A percentile compares a stretch with the other conserved stretches of the same genome.
phyloP scores from a whole-genome alignment of 2,888 invertebrate genomes.

The Acleris sparsana region DNA sequence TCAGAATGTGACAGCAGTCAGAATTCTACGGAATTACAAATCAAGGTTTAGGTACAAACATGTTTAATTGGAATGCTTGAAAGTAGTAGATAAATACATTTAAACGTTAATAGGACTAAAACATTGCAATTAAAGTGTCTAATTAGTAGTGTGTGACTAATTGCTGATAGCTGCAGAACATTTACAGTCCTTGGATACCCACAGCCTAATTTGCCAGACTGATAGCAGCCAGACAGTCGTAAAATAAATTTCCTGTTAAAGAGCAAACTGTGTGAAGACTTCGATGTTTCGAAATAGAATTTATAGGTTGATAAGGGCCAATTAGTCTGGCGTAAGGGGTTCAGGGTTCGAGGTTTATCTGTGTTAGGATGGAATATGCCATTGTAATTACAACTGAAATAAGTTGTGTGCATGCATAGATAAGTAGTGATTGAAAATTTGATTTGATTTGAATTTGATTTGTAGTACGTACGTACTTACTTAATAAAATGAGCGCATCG shows the following conservation, averaged over 20 bases:
- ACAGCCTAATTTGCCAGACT: slow-evolving; percentile 1
- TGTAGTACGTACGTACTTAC: not conserved
- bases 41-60: too few relatives aligned
- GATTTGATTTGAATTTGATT: too few relatives aligned
- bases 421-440: not conserved
- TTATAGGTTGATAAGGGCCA: not conserved
- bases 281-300: not conserved
- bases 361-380: slow-evolving; percentile 1
- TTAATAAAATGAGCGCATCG: too few relatives aligned
- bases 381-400: not conserved
- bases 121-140: too few relatives aligned
- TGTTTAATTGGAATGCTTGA: too few relatives aligned
- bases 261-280: too few relatives aligned
- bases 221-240: not conserved
- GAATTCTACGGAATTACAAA: too few relatives aligned
- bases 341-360: slow-evolving; percentile 3
- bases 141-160: too few relatives aligned
- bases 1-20: too few relatives aligned
- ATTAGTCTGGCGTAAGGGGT: not conserved
- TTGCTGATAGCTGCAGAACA: too few relatives aligned
- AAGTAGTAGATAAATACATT: too few relatives aligned
- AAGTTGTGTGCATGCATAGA: not conserved
- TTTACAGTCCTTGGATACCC: not conserved
- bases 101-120: too few relatives aligned
- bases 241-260: not conserved